These are phyloP conservation scores for Ecliptopera silaceata DNA, from an alignment of 2,888 invertebrate genomes.

Conservation along the genomic window DNA sequence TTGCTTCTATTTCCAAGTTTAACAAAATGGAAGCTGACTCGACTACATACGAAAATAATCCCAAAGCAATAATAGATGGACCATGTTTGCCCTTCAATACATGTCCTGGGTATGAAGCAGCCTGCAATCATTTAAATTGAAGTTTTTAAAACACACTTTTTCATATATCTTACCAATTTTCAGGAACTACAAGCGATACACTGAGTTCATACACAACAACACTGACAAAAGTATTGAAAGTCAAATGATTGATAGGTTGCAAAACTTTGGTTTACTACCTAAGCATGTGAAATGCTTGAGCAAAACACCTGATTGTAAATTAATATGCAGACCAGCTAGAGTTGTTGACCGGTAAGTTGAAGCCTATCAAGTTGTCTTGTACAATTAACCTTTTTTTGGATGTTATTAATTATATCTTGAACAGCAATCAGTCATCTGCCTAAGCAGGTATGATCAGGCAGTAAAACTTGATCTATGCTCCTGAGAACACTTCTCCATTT, in stretches of 20 bases:
- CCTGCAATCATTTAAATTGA: no score
- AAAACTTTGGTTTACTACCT: slow-evolving; percentile 61
- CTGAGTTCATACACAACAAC: slow-evolving; percentile 51
- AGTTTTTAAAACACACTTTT: no score
- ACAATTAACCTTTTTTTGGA: no score
- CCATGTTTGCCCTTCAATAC: slow-evolving; percentile 60
- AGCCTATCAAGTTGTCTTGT: background rate
- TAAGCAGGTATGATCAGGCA: no score
- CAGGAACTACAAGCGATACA: slow-evolving; percentile 64
- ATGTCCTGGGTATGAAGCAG: slow-evolving; percentile 60
- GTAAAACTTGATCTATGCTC: no score
- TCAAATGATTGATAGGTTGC: slow-evolving; percentile 60
- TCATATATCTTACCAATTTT: no score
- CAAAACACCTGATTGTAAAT: slow-evolving; percentile 55
- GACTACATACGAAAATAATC: slow-evolving; percentile 65
- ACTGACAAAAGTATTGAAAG: slow-evolving; percentile 55
- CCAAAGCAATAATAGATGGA: slow-evolving; percentile 47
- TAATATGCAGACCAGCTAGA: slow-evolving; percentile 61
- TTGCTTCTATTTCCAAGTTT: no score
- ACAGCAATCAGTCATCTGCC: no score
- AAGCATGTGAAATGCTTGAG: slow-evolving; percentile 53
- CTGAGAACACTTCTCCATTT: no score
- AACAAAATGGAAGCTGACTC: slow-evolving; percentile 73
- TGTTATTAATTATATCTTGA: no score
- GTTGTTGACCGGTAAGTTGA: slow-evolving; percentile 66